Evolutionary conservation across 1,140 invertebrate genomes (phyloP).

Genomic region (Habropoda laboriosa): DNA sequence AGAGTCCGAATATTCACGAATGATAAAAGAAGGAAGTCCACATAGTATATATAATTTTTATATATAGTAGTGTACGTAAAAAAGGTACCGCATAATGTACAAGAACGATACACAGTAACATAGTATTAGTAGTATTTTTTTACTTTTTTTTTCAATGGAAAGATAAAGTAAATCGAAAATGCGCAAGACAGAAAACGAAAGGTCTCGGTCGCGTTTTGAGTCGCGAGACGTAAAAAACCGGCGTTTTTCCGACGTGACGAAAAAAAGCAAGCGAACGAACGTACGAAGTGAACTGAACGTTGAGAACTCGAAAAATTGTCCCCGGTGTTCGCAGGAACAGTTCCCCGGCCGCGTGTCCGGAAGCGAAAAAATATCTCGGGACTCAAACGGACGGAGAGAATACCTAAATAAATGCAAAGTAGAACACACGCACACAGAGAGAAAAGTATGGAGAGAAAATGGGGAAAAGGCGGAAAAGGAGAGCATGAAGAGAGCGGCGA

Average conservation of each 20-base stretch:
- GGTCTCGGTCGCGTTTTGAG: conserved; percentile 9
- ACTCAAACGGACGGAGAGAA: conserved; percentile 47
- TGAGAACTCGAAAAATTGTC: no score
- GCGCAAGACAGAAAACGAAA: conserved; percentile 34
- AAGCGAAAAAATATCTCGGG: conserved; percentile 39
- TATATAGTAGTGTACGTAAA: conserved; percentile 8
- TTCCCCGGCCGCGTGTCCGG: neutral
- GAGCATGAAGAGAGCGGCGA: conserved; percentile 48
- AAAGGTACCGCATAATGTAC: neutral
- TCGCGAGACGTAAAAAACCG: conserved; percentile 16
- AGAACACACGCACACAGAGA: conserved; percentile 60
- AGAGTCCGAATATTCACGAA: conserved; percentile 22
- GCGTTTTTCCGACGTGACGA: neutral
- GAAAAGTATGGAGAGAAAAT: no score
- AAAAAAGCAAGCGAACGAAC: no score
- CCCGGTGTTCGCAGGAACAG: no score
- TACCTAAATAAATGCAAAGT: conserved; percentile 50
- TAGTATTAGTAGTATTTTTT: neutral
- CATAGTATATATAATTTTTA: neutral
- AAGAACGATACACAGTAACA: neutral
- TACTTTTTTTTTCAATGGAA: neutral
- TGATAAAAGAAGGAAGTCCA: conserved; percentile 14
- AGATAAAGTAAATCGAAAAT: conserved; percentile 17
- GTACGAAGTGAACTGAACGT: no score
- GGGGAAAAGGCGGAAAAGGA: neutral